Evolutionary conservation across 2,888 invertebrate genomes (phyloP), one percentile per base, ranked within the genome.

Genomic region (Calameuta filiformis): DNA sequence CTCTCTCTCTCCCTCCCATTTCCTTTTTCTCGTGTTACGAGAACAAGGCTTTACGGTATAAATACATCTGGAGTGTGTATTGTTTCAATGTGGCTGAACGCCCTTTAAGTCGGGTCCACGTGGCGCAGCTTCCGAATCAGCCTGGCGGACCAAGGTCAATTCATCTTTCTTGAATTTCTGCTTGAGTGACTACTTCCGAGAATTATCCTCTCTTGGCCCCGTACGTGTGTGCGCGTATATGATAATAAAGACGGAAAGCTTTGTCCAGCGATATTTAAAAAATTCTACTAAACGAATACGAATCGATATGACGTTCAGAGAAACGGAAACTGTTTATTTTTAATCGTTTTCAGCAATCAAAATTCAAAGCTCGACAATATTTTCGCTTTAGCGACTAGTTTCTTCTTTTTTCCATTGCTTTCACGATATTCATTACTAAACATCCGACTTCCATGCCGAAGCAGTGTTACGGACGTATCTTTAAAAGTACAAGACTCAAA

Each of bases 31-130:
- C 56, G 73, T 73, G 75, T 80, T 77, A 83, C 73, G 78, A 76
- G 82, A 78, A 71, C 79, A 80, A 83, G 79, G 78, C 79, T 78
- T 80, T 34, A 73, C 75, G 81, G 82, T 86, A 83, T 85, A 85
- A 85, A 85, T 85, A 85, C 86, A 68, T 83, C 79, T 81, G 77
- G 81, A 71, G 77, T 85, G 85, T 85, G 81, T 85, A 86, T 85
- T 85, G 83, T 85, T 85, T 79, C 85, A 82, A 78, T 77, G 75
- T 82, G 79, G 85, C 85, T 85, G 85, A 85, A 83, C 81, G 85
- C 81, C 85, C 85, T 82, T 82, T 75, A 56, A 56, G 56, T 23
- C 6, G 9, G 23, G 56, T 23, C 23, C 56, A 56, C 23, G 15
- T 15, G 23, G 56, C 56, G 9, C 56, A 56, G 56, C 56, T 56